Conservation (phyloP, 2,888 invertebrate genomes). For the Mesochorus sp. region DNA sequence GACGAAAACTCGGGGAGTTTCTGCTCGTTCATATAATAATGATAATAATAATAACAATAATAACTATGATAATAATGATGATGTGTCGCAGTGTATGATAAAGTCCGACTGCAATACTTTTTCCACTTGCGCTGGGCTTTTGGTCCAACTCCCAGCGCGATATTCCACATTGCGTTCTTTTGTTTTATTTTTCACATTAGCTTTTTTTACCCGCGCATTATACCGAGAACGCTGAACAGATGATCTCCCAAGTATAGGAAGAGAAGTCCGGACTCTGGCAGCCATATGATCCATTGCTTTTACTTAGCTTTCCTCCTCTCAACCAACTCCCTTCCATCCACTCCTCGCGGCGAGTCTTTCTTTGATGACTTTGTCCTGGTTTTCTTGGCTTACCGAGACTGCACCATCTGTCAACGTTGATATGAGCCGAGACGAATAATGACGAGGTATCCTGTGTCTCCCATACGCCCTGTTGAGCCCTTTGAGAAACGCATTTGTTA, state of each 20-base stretch:
- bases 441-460: conserved; percentile 37
- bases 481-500: conserved; percentile 13
- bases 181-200: conserved; percentile 19
- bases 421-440: conserved; percentile 52
- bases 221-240: conserved; percentile 14
- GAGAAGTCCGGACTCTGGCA: background rate
- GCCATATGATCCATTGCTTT: conserved; percentile 41
- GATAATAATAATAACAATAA: background rate
- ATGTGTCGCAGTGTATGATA: background rate
- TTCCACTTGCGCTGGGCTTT: conserved; percentile 18
- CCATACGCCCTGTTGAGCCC: background rate
- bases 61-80: conserved; percentile 3
- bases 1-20: conserved; percentile 37
- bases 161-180: background rate
- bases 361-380: conserved; percentile 53
- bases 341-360: conserved; percentile 17
- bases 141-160: background rate
- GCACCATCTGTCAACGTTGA: conserved; percentile 49
- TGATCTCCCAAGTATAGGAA: conserved; percentile 22
- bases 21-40: conserved; percentile 25
- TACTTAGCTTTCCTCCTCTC: background rate
- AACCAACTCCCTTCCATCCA: background rate
- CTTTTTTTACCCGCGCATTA: conserved; percentile 1
- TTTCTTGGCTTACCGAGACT: conserved; percentile 44
- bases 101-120: conserved; percentile 35